Evolutionary conservation across 2,797 vertebrate genomes (phyloP), one percentile per base, ranked within the genome.

Genomic region (Bryconaethiops microstoma): DNA sequence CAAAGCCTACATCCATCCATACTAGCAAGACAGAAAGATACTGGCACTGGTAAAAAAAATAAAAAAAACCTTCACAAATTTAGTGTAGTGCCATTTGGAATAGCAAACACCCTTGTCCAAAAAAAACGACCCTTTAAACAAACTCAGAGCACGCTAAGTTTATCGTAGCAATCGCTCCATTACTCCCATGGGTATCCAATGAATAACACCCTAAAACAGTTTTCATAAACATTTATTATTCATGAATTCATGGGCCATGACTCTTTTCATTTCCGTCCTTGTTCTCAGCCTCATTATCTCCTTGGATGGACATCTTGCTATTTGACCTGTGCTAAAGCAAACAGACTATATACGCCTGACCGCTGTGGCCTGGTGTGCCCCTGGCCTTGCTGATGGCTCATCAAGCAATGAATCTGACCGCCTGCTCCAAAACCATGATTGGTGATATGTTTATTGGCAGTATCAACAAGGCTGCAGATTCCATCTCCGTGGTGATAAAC

Each of bases 401-500:
- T 88, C 86, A 88, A 69, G 80, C 87, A 74, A 87, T 92, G 92
- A 93, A 94, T 93, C 88, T 87, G 73, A 65, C 68, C 65, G 86
- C 79, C 39, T 63, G 70, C 74, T 89, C 85, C 86, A 81, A 79
- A 88, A 85, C 83, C 92, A 87, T 78, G 88, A 91, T 88, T 88
- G 85, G 90, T 89, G 91, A 91, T 91, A 86, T 91, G 87, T 93
- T 93, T 92, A 91, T 92, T 92, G 91, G 90, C 91, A 83, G 88
- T 93, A 93, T 95, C 93, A 91, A 84, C 86, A 40, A 59, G 89
- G 85, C 78, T 82, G 87, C 92, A 93, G 92, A 89, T 88, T 90
- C 88, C 87, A 88, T 88, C 82, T 87, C 78, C 80, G 78, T 74
- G 50, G 88, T 83, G 88, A 89, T 92, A 91, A 90, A 90, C 78